Evolutionary conservation across 1,140 invertebrate species (phyloP), one percentile per base, ranked within the genome.

Genomic region (Aphelenchoides besseyi): DNA sequence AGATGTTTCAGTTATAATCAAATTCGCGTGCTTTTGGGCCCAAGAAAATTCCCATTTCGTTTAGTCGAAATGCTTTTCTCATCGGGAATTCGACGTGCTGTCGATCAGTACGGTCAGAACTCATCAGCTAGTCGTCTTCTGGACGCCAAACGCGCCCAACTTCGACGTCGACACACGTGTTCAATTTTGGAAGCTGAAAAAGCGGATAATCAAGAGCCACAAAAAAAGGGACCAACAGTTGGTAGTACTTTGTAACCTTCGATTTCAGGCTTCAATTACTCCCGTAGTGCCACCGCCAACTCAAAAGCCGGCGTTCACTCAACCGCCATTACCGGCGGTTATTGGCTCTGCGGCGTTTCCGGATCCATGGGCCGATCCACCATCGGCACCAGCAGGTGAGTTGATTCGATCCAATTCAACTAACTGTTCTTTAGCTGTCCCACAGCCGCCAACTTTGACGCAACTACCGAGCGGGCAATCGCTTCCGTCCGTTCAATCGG

Each of bases 61-160:
- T n/a, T n/a, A n/a, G n/a, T n/a, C n/a, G n/a, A n/a, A n/a, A 82
- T 82, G 80, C 71, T 82, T 8, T 82, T 82, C 71, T 75, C 81
- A 5, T 84, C 81, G 3, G 68, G 72, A 12, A 64, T 82, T 2
- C 80, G 83, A 23, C 75, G 76, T 35, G 82, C 79, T 23, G 72
- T 83, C n/a, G 80, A 79, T 41, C 48, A 79, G 3, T 73, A 74
- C 67, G 52, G 69, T 18, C 71, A 68, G 29, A 35, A 35, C 18
- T 48, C 70, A 28, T 64, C 74, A 52, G 73, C 74, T 29, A 74
- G 70, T 29, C 53, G 66, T 29, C 71, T 82, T 54, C 55, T 82
- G 30, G 78, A 71, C 18, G 70, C 70, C 5, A 76, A 76, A 53
- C 59, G 81, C n/a, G 79, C 81, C 29, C 79, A 80, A 28, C 70